A percentile compares a stretch with the other conserved stretches of the same genome.
Evolutionary conservation across 2,113 vertebrate genomes (phyloP).

Genomic region (Tragelaphus imberbis): DNA sequence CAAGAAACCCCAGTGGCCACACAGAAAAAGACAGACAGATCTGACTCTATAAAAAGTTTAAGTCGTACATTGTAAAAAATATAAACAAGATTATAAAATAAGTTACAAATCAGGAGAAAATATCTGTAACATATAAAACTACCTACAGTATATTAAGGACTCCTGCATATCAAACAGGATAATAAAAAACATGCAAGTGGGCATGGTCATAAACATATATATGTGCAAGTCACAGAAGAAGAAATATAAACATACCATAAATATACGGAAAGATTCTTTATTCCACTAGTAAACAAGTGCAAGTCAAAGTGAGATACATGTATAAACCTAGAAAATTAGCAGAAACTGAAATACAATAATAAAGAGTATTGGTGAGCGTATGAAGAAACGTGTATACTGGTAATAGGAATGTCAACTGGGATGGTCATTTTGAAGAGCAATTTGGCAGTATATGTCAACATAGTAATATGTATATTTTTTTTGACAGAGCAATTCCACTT

Average conservation of each 20-base stretch:
- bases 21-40: not conserved
- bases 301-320: not conserved
- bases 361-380: not conserved
- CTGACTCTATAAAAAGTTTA: conserved; percentile 8
- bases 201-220: not conserved
- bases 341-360: conserved; percentile 31
- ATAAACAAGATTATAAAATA: conserved; percentile 29
- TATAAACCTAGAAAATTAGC: not conserved
- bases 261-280: conserved; percentile 11
- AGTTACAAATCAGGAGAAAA: conserved; percentile 19
- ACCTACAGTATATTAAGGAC: not conserved
- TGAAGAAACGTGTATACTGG: not conserved
- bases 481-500: conserved; percentile 26
- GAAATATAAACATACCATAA: not conserved
- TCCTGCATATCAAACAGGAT: not conserved
- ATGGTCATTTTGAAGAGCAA: not conserved
- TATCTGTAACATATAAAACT: not conserved
- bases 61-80: not conserved
- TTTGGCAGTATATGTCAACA: not conserved
- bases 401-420: not conserved
- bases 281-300: not conserved
- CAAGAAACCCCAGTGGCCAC: not conserved
- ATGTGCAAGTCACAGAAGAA: not conserved
- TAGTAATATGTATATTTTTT: not conserved
- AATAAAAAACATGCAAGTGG: not conserved